Conservation (phyloP, 2,113 vertebrate species). For the Anguilla rostrata region DNA sequence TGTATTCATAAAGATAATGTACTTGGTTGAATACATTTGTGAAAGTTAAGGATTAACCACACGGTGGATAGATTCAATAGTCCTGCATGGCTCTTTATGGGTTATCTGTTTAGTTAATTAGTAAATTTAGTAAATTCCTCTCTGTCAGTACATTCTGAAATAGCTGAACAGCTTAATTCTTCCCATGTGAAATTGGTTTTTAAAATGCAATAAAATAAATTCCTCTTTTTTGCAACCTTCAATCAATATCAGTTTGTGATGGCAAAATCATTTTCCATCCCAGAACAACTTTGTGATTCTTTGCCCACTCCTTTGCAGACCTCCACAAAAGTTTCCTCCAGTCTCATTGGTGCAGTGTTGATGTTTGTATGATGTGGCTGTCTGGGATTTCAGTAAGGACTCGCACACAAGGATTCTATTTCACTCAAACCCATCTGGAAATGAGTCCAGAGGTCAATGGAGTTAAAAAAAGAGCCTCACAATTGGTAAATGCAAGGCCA, state of each 20-base stretch:
- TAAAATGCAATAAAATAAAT: not conserved
- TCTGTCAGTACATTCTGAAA: not conserved
- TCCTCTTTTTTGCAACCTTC: not conserved
- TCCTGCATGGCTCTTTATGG: not conserved
- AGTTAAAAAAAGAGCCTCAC: not conserved
- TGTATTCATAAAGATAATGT: too few species aligned
- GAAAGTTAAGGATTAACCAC: not conserved
- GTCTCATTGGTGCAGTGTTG: not conserved
- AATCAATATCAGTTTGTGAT: not conserved
- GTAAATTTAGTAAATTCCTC: not conserved
- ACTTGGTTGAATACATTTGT: too few species aligned
- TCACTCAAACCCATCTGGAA: not conserved
- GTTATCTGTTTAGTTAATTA: not conserved
- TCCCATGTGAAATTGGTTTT: not conserved
- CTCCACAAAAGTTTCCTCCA: not conserved
- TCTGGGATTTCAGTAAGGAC: not conserved
- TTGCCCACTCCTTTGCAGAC: not conserved
- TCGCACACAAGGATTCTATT: not conserved
- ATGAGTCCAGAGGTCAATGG: slow-evolving; percentile 5
- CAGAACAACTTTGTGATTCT: not conserved
- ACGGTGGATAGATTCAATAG: not conserved
- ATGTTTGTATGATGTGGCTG: not conserved
- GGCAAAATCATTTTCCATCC: not conserved
- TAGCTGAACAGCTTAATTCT: not conserved
- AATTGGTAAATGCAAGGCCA: not conserved